phyloP scores from a whole-genome alignment of 2,113 vertebrate species.

The Anoura caudifer region DNA sequence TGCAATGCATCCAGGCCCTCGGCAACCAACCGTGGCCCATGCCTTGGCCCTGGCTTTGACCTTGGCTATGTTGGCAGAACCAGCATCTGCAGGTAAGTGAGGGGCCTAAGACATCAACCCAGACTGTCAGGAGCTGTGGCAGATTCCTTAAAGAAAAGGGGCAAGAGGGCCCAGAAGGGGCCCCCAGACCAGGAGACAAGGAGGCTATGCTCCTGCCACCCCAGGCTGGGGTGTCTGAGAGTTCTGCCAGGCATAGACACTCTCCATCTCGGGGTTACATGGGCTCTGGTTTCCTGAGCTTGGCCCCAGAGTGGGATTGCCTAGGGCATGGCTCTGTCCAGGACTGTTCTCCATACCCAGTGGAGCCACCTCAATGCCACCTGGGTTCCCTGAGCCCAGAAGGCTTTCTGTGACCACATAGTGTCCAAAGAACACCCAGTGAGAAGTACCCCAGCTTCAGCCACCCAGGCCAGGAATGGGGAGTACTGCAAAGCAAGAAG shows the following conservation, averaged over 20 bases:
- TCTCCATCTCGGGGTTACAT: not conserved
- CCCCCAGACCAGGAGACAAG: not conserved
- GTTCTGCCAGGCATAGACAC: not conserved
- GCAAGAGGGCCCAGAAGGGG: not conserved
- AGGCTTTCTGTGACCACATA: not conserved
- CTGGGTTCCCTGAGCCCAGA: not conserved
- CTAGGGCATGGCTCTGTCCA: not conserved
- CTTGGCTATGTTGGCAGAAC: not conserved
- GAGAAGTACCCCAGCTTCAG: not conserved
- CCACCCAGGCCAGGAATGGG: not conserved
- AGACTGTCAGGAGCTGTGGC: not conserved
- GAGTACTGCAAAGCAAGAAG: not conserved
- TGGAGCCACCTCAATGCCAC: rapidly evolving
- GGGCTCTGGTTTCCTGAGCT: not conserved
- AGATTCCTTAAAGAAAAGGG: not conserved
- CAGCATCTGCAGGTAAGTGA: slow-evolving; percentile 60
- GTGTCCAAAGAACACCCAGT: not conserved
- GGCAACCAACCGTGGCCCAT: not conserved
- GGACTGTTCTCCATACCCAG: not conserved
- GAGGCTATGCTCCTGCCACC: not conserved
- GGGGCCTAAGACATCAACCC: not conserved
- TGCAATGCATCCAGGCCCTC: not conserved
- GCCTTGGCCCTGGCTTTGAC: slow-evolving; percentile 18
- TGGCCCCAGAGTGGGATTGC: not conserved
- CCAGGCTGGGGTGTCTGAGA: not conserved